Percentiles rank a stretch among this genome's conserved stretches.
phyloP scores from a whole-genome alignment of 2,113 vertebrate species.

The Cervus canadensis region DNA sequence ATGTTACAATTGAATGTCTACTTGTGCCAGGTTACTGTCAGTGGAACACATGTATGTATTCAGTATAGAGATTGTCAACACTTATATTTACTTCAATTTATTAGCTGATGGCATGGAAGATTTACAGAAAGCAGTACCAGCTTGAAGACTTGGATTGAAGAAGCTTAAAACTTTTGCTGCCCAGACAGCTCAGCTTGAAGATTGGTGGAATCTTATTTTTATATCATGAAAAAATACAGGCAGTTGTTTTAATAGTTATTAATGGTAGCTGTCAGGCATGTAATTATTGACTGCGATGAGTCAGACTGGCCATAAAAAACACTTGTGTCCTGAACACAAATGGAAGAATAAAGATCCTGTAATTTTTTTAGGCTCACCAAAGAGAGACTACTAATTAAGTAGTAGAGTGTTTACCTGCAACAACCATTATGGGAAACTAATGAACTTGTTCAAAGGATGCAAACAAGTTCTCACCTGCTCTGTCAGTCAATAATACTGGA shows the following conservation, averaged over 20 bases:
- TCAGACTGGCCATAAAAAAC: conserved; percentile 59
- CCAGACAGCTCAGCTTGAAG: conserved; percentile 66
- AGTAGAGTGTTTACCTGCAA: conserved; percentile 72
- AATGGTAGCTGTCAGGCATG: conserved; percentile 76
- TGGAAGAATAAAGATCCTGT: not conserved
- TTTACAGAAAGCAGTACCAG: conserved; percentile 68
- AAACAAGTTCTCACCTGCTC: conserved; percentile 75
- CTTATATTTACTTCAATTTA: not conserved
- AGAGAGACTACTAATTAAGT: conserved; percentile 71
- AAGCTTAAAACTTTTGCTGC: conserved; percentile 66
- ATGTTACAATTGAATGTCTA: not conserved
- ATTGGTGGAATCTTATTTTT: conserved; percentile 79
- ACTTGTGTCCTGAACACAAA: conserved; percentile 10
- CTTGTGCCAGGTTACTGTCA: not conserved
- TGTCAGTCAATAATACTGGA: conserved; percentile 78
- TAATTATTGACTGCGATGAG: conserved; percentile 72
- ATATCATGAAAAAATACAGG: conserved; percentile 66
- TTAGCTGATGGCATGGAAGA: conserved; percentile 58
- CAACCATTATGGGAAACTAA: conserved; percentile 75
- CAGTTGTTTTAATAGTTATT: conserved; percentile 80
- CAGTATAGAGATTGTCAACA: conserved; percentile 49
- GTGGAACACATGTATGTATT: not conserved
- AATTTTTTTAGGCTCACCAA: conserved; percentile 39
- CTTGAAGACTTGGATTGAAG: conserved; percentile 63
- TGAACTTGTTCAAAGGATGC: conserved; percentile 74